Base-by-base conservation (phyloP, 1,140 invertebrate species). In the Rhopalosiphum padi region DNA sequence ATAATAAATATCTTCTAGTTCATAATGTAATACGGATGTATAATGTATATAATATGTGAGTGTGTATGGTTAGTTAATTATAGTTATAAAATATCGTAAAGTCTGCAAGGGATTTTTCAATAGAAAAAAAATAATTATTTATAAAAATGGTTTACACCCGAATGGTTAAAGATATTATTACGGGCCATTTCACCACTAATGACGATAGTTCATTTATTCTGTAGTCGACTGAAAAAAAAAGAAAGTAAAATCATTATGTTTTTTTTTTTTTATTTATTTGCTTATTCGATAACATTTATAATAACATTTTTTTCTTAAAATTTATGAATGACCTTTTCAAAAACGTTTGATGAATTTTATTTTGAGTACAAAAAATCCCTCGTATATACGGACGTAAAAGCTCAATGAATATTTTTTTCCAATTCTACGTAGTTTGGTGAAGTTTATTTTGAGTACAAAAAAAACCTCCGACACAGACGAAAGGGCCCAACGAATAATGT, bases 81-180 rank as follows among this genome's bases (percentile, higher is more conserved):
- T 77, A 77, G 60, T 35, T 77, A 77, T 77, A n/a, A 77, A 77
- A 77, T 77, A 77, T 35, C 15, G 30, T 77, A n/a, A 77, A 77
- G 30, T 77, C 60, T 77, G 60, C 30, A n/a, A 77, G 30, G n/a
- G 30, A 77, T 77, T 77, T 77, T 77, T 77, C 60, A 77, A 77
- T 77, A 77, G 15, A 3, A 77, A 77, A 77, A 77, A 77, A 77
- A 77, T 77, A 77, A 77, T 77, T 77, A 77, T 77, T 77, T 77
- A 77, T 77, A 77, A 77, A 77, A 77, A 77, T 18, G 30, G 60
- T 77, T 77, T n/a, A 77, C 60, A 77, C 60, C 60, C 60, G n/a
- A 77, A 77, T n/a, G 60, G 60, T 77, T 77, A n/a, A n/a, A 77
- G 60, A 77, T 77, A 77, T 77, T 77, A 77, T 77, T 35, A 77